Base-by-base conservation (phyloP, 2,113 vertebrate genomes). In the Colius striatus region DNA sequence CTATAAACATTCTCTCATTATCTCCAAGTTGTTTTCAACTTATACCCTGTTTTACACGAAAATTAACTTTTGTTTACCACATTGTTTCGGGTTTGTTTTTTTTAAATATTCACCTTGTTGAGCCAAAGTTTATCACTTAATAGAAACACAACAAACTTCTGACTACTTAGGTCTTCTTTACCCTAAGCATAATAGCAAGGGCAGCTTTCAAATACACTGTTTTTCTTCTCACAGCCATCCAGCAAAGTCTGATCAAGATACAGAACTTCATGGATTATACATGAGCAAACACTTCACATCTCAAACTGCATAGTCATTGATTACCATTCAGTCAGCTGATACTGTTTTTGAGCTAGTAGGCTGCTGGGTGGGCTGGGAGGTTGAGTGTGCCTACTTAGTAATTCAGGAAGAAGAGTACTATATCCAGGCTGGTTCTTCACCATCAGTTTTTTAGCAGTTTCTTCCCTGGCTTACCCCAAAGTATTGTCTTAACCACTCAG, bases 231-330 rank as follows among this genome's bases (percentile, higher is more conserved):
- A 25, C 10, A 41, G 57, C 53, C 75, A 50, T 25, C 63, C 55
- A 80, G 63, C 51, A 78, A 90, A 93, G 79, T 51, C 83, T 70
- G 47, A 88, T 47, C 85, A 80, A 92, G 82, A 80, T 58, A 77
- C 20, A 86, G 68, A 94, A 84, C 47, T 60, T 57, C 2, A 23
- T 95, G 92, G 62, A 89, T 95, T 95, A 92, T 82, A 51, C n/a
- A 95, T 50, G 45, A 89, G 54, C 76, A 65, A 80, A 78, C 50
- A 92, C 80, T 90, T 76, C 78, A 94, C 82, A 62, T 17, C 58
- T 16, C 84, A 87, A 94, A 92, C 80, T 94, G 83, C 94, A 92
- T n/a, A 93, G 94, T 95, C 91, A 92, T 92, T 95, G 84, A 92
- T 94, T 94, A 92, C 81, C 50, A 70, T 79, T 95, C 89, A 92